phyloP scores from a whole-genome alignment of 2,113 vertebrate species.

The Cryptomyrus ogoouensis region DNA sequence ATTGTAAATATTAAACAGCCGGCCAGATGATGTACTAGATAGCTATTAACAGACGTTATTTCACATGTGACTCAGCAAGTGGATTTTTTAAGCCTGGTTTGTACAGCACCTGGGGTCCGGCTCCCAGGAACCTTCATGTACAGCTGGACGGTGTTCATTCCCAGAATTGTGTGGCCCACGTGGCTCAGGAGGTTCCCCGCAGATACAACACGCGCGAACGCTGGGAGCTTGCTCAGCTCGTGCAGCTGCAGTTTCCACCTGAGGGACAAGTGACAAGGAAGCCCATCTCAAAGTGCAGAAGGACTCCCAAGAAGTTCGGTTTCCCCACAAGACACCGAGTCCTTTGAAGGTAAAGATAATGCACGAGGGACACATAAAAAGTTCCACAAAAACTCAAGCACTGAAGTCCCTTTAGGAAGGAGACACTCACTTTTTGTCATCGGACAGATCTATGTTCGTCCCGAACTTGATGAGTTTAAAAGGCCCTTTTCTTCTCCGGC shows the following conservation, averaged over 20 bases:
- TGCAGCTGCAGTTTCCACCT: constrained; percentile 97
- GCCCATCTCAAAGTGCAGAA: neutral
- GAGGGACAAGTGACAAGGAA: constrained; percentile 17
- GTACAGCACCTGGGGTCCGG: constrained; percentile 79
- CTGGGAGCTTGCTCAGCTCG: constrained; percentile 92
- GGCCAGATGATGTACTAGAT: neutral
- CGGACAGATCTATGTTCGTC: constrained; percentile 96
- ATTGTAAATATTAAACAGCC: neutral
- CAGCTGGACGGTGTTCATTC: constrained; percentile 97
- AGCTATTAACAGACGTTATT: neutral
- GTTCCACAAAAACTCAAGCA: neutral
- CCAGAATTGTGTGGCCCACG: constrained; percentile 91
- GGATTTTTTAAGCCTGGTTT: neutral
- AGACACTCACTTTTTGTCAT: constrained; percentile 89
- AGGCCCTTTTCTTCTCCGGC: constrained; percentile 76
- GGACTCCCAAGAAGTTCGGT: neutral
- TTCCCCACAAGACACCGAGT: neutral
- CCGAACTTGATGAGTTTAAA: constrained; percentile 98
- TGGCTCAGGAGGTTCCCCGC: constrained; percentile 96
- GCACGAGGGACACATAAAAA: neutral
- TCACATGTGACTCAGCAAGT: neutral
- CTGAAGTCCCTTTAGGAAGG: neutral
- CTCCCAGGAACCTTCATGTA: constrained; percentile 98
- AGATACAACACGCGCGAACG: constrained; percentile 89
- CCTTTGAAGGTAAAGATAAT: neutral